These are phyloP conservation scores for Anas platyrhynchos DNA, from an alignment of 2,113 vertebrate genomes.

Conservation along the genomic window DNA sequence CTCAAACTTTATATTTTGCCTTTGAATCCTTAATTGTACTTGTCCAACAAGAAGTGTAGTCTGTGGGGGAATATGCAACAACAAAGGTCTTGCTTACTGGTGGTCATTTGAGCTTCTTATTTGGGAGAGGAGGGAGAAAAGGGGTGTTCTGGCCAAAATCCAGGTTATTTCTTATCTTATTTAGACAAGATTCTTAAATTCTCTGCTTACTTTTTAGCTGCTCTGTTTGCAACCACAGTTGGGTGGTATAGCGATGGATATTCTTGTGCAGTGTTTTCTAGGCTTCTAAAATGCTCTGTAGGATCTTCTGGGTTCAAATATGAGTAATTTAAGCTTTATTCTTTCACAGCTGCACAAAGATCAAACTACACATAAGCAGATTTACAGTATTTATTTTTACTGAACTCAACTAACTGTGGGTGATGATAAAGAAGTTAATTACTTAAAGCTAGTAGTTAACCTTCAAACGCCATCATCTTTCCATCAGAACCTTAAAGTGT, in stretches of 20 bases:
- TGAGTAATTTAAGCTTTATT: neutral
- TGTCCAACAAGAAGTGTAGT: neutral
- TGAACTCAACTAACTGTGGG: neutral
- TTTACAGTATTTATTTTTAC: neutral
- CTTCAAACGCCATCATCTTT: neutral
- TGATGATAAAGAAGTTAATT: neutral
- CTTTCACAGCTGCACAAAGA: neutral
- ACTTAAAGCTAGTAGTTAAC: neutral
- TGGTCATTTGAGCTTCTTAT: neutral
- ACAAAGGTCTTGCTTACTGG: neutral
- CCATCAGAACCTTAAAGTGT: neutral
- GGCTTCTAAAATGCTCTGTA: neutral
- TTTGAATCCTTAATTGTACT: neutral
- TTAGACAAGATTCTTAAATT: neutral
- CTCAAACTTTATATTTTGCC: neutral
- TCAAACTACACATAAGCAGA: neutral
- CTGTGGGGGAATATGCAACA: neutral
- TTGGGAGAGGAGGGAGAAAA: neutral
- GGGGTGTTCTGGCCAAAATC: neutral
- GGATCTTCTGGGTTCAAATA: neutral
- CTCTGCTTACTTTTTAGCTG: neutral
- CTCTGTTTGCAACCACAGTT: neutral
- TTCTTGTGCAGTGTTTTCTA: neutral
- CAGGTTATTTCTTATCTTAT: neutral
- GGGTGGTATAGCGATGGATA: neutral